Base-by-base conservation (phyloP, 2,797 vertebrate species). In the Urosaurus nigricauda region DNA sequence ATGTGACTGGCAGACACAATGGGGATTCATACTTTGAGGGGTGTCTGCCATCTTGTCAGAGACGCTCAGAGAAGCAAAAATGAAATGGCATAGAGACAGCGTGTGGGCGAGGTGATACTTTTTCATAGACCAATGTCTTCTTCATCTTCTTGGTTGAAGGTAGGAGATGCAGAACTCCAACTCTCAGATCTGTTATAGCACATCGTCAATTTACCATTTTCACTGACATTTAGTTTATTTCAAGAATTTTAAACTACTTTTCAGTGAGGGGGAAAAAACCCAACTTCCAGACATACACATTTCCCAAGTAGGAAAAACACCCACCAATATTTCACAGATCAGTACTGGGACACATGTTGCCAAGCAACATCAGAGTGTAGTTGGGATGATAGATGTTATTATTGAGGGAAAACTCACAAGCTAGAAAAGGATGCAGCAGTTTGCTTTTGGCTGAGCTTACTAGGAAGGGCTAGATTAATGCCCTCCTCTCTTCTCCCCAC, bases 51-150 rank as follows among this genome's bases (percentile, higher is more conserved):
- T 81, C 79, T 60, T 74, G 68, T 73, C 2, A 43, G 32, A 71
- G 47, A 77, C 53, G 43, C 17, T 88, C 60, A 77, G 58, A 88
- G 43, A 83, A 77, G 58, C 43, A 83, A 83, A 77, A 77, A 68
- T 68, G 58, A 29, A 43, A 43, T 43, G 51, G 21, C 79, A 81
- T 2, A 51, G 32, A 75, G 21, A 65, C 71, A 75, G 40, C 37
- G 47, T 83, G 71, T 87, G 35, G 70, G 40, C 14, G 56, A 63
- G 47, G 53, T 70, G 47, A n/a, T 40, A 26, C 26, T 32, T 40
- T 70, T 74, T 60, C 58, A 58, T 58, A 58, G 13, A 58, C 56
- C 56, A 58, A 58, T 16, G 12, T 60, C 58, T 19, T 60, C 17
- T 17, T 60, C 58, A 19, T 60, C 58, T 19, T 60, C 58, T 6